Conservation (phyloP, 1,140 invertebrate species). For the Chironomus striatipennis region DNA sequence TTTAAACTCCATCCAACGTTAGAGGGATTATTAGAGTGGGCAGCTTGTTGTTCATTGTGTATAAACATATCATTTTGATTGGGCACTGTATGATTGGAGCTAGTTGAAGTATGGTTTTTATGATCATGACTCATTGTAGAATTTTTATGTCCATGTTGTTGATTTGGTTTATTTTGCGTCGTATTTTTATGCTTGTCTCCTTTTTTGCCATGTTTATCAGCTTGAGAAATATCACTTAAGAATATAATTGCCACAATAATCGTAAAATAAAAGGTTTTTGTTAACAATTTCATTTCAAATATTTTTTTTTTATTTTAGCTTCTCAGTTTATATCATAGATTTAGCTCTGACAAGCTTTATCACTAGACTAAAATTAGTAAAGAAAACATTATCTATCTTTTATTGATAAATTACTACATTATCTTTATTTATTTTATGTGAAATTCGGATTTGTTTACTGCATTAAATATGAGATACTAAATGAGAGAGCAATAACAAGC, state of each 20-base stretch:
- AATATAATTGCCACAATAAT: neutral
- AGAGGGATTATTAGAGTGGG: neutral
- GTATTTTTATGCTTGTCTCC: neutral
- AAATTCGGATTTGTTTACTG: too few species aligned
- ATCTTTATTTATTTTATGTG: slow-evolving; percentile 9
- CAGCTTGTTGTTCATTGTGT: neutral
- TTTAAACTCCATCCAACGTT: neutral
- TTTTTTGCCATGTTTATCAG: neutral
- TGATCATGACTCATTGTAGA: neutral
- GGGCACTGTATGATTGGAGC: neutral
- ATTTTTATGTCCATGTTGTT: neutral
- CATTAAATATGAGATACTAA: neutral
- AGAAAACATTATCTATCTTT: neutral
- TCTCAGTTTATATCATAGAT: too few species aligned
- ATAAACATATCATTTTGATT: neutral
- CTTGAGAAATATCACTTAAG: neutral
- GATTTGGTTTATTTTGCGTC: neutral
- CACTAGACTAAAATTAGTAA: neutral
- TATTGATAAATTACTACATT: neutral
- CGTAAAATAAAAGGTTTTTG: neutral
- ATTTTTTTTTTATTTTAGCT: too few species aligned
- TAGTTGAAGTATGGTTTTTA: neutral
- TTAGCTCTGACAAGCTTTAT: neutral
- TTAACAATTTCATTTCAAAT: too few species aligned
- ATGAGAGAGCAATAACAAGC: neutral